Evolutionary conservation across 2,113 vertebrate genomes (phyloP).

Genomic region (Lophura nycthemera): DNA sequence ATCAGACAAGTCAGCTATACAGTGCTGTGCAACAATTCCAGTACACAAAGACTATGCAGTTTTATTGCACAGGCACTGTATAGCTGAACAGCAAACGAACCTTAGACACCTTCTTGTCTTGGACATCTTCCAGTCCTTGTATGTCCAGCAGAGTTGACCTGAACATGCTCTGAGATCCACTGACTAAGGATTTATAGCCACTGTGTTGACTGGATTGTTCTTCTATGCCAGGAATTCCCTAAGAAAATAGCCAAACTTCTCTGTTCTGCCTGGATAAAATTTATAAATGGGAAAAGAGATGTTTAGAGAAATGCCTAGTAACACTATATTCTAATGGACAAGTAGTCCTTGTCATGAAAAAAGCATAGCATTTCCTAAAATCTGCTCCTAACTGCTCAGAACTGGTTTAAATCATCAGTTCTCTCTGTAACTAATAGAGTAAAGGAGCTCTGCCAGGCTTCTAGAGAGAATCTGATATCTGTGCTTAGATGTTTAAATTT

Average conservation of each 20-base stretch:
- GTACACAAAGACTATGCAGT: background rate
- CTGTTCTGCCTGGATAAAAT: background rate
- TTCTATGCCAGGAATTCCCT: accelerated
- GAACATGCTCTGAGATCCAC: accelerated
- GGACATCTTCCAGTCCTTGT: background rate
- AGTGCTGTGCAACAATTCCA: background rate
- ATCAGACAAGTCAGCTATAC: background rate
- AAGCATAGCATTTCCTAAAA: background rate
- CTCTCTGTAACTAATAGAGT: background rate
- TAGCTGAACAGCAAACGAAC: background rate
- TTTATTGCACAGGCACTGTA: background rate
- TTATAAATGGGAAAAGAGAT: background rate
- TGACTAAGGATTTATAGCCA: background rate
- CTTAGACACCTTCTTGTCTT: background rate
- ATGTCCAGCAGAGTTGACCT: background rate
- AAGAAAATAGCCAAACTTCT: background rate
- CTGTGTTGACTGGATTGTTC: background rate
- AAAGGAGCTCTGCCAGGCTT: background rate
- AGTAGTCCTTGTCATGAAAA: background rate
- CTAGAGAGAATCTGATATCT: background rate
- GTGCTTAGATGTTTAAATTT: background rate
- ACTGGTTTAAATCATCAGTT: background rate
- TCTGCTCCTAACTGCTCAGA: background rate
- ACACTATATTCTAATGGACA: background rate
- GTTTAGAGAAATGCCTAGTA: background rate